Base-by-base conservation (phyloP, 2,888 invertebrate species). In the Creontiades dilutus region DNA sequence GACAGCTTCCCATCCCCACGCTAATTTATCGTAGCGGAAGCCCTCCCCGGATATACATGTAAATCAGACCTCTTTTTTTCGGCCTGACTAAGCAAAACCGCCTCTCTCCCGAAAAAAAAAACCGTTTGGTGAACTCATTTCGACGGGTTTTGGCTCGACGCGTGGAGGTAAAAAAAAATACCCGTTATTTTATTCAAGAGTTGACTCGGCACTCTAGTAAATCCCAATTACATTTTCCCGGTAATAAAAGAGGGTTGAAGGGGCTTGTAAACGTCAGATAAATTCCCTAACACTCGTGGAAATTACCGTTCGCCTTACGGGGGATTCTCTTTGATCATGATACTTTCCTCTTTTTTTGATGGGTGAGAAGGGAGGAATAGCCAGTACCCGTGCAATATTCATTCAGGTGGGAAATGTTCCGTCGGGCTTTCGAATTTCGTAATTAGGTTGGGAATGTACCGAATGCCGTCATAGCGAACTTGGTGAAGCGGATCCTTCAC, bases 191-290 rank as follows among this genome's bases (percentile, higher is more conserved):
- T 82, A 82, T 82, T 82, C 82, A 52, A 82, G 82, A 82, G 82
- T 82, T 82, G 82, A 82, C 82, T 82, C 82, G 82, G 82, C 82
- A 82, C 82, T 82, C 82, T 82, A 82, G 82, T 82, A 52, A 82
- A 82, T 82, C 82, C 82, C 82, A 82, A 82, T 82, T 82, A 82
- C 82, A 82, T 82, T 82, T 82, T 19, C 78, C 82, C 82, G 48
- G 52, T 82, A 52, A 52, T 82, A 82, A 52, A 52, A 52, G 55
- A 23, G 55, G 27, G 68, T 68, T 68, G 68, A 82, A 82, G 52
- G 23, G 82, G 82, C 82, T 82, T 82, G 82, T 82, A 82, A 82
- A 82, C 82, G 82, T 82, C 82, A 52, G 47, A 82, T 82, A 82
- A 82, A 82, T 82, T 82, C 82, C 82, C 13, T 68, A 68, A 68